Evolutionary conservation across 2,113 vertebrate genomes (phyloP).

Genomic region (Uria aalge): DNA sequence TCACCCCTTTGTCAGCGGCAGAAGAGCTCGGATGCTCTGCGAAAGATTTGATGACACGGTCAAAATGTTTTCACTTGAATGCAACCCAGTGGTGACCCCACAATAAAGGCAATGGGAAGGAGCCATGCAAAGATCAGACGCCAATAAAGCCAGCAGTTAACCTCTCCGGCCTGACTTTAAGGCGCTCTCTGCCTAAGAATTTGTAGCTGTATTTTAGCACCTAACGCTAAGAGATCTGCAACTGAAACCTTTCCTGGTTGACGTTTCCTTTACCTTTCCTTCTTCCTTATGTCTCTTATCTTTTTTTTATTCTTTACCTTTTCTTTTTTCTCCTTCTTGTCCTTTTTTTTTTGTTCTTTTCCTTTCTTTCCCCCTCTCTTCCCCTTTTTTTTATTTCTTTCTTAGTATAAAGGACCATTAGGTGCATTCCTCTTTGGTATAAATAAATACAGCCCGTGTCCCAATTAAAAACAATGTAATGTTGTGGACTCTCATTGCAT

Average conservation of each 20-base stretch:
- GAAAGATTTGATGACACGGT: conserved; percentile 38
- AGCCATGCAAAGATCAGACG: background rate
- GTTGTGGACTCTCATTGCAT: background rate
- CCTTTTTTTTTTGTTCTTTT: background rate
- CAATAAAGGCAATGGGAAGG: conserved; percentile 15
- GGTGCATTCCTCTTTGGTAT: background rate
- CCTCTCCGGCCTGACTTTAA: background rate
- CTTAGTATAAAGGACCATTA: background rate
- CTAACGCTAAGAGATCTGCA: background rate
- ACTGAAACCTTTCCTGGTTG: background rate
- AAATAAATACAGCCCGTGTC: background rate
- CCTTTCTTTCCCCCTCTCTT: rapidly evolving
- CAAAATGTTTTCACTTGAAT: conserved; percentile 57
- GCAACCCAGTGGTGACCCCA: conserved; percentile 32
- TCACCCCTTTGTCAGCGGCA: conserved; percentile 20
- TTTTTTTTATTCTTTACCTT: background rate
- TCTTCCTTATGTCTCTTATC: background rate
- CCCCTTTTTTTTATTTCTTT: background rate
- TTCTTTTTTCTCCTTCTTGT: background rate
- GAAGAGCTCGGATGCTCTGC: conserved; percentile 4
- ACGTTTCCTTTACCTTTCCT: background rate
- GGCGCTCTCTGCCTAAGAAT: background rate
- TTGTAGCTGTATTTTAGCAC: background rate
- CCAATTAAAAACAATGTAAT: background rate
- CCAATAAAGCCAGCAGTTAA: conserved; percentile 24